Percentiles rank a stretch among this genome's conserved stretches.
phyloP scores from a whole-genome alignment of 2,113 vertebrate genomes.

The Chaetorhynchus papuensis region DNA sequence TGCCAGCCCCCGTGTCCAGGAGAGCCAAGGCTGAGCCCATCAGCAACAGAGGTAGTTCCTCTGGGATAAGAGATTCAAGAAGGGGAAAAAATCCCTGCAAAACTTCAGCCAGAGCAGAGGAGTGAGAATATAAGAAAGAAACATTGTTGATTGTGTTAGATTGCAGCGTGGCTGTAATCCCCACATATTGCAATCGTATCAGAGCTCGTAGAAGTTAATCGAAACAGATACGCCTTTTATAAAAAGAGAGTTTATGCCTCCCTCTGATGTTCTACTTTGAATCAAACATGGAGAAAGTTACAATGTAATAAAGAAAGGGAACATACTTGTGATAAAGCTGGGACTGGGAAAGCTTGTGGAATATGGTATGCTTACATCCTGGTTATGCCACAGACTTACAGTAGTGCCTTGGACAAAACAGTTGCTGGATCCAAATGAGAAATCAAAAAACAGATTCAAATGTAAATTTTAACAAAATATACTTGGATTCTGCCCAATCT shows the following conservation, averaged over 20 bases:
- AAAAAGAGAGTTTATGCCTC: background rate
- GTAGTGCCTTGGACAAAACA: background rate
- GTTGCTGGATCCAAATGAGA: background rate
- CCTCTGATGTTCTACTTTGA: background rate
- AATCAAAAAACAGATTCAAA: background rate
- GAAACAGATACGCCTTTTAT: background rate
- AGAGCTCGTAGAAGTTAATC: background rate
- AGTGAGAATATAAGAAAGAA: background rate
- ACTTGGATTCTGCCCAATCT: background rate
- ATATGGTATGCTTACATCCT: background rate
- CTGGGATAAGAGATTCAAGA: background rate
- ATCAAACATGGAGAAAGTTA: background rate
- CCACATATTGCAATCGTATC: background rate
- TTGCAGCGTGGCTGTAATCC: background rate
- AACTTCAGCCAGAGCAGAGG: background rate
- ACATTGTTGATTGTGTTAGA: background rate
- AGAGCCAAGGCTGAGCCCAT: background rate
- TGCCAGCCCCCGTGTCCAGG: background rate
- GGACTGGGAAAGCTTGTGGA: background rate
- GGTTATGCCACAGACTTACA: background rate
- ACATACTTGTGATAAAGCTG: background rate
- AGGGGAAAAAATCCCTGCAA: background rate
- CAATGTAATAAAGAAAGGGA: background rate
- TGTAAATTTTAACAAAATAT: background rate
- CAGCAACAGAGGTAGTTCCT: background rate